phyloP scores from a whole-genome alignment of 53 echinoderm and acorn worm genomes.

The Mesocentrotus franciscanus region DNA sequence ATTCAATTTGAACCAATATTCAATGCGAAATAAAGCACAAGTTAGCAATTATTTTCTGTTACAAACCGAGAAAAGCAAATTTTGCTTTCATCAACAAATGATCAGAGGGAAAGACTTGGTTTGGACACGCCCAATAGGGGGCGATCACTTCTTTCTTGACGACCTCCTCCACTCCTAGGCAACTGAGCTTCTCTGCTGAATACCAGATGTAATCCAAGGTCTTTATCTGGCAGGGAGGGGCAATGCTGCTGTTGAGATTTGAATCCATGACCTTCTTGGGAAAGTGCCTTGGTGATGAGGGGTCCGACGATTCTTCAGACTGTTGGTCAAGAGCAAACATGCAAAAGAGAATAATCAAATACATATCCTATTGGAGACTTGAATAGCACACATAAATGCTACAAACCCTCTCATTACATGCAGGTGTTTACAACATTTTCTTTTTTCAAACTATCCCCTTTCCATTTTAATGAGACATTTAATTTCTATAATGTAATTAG shows the following conservation, averaged over 20 bases:
- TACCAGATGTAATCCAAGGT: conserved; percentile 80
- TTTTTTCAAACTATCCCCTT: too few relatives aligned
- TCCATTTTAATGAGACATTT: too few relatives aligned
- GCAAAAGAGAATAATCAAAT: background rate
- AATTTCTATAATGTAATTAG: too few relatives aligned
- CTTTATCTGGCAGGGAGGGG: conserved; percentile 29
- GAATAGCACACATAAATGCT: background rate
- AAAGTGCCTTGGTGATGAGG: conserved; percentile 43
- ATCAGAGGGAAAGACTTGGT: conserved; percentile 72
- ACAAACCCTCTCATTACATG: background rate
- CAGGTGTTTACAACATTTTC: too few relatives aligned
- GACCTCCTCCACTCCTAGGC: conserved; percentile 63
- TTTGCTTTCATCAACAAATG: conserved; percentile 72
- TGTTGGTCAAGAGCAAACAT: background rate
- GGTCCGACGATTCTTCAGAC: background rate
- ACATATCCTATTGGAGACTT: background rate
- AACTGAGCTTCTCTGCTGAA: conserved; percentile 56
- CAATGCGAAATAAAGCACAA: background rate
- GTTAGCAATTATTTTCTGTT: background rate
- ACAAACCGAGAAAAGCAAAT: conserved; percentile 43
- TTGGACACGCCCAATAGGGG: conserved; percentile 73
- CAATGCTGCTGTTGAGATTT: conserved; percentile 37
- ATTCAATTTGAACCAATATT: background rate
- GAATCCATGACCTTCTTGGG: conserved; percentile 52
- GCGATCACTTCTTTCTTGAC: conserved; percentile 43